Base-by-base conservation (phyloP, 2,888 invertebrate genomes). In the Leucophenga maculata region DNA sequence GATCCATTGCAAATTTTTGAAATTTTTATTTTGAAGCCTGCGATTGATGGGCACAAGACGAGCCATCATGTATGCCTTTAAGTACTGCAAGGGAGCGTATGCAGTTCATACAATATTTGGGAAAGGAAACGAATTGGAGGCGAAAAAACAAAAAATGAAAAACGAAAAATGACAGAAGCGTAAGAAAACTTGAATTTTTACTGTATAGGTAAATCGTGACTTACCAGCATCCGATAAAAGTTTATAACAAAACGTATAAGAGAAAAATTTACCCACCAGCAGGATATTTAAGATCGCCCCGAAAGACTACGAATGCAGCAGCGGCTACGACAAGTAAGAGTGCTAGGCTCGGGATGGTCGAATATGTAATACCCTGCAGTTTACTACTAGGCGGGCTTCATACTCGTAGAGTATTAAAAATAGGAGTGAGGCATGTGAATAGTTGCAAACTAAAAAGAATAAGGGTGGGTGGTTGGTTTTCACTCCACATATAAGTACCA, bases 211-310 rank as follows among this genome's bases (percentile, higher is more conserved):
- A 86, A 85, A 80, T 86, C 86, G 86, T 86, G 86, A 86, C 86
- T 85, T 82, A 78, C 83, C 79, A 81, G 79, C 84, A 86, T 86
- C 86, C 86, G 86, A 86, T 86, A 86, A 84, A 85, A 78, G 48
- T 79, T 76, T 20, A 46, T 39, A 74, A 72, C 74, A 77, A 78
- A 80, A 75, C 75, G 73, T 70, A 82, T 75, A 73, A 73, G 77
- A 73, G 74, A 82, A 81, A 81, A 80, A 79, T 82, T 78, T 86
- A 85, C 85, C 86, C 86, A 86, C 86, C 86, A 86, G 86, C 86
- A 86, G 86, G 86, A 86, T 86, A 85, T 83, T 86, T 84, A 80
- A 86, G 86, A 83, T 85, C 75, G 83, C 75, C 73, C 79, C 81
- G 84, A 79, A 84, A 78, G 78, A 80, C 76, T 78, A 74, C 77